Percentiles rank a stretch among this genome's conserved stretches.
Evolutionary conservation across 2,888 invertebrate species (phyloP).

Genomic region (Polia nebulosa): DNA sequence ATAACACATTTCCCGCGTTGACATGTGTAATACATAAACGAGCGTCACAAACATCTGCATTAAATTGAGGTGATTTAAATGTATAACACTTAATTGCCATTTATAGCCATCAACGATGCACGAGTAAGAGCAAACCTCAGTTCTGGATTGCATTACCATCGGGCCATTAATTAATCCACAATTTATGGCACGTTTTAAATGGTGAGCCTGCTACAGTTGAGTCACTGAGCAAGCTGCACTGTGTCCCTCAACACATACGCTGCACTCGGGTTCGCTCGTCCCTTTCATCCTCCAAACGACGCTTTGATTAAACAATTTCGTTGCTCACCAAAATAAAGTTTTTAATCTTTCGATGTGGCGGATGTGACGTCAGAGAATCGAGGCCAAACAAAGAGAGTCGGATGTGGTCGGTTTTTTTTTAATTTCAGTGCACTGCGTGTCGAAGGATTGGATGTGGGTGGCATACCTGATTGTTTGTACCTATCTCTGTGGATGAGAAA

Average conservation of each 20-base stretch:
- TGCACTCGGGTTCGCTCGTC: conserved; percentile 35
- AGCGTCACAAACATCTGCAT: not conserved
- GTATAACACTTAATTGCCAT: conserved; percentile 10
- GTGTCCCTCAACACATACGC: conserved; percentile 34
- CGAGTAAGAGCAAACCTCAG: conserved; percentile 1
- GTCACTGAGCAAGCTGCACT: conserved; percentile 31
- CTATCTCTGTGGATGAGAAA: not conserved
- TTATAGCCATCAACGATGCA: not conserved
- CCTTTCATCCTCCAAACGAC: conserved; percentile 64
- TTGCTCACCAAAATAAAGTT: conserved; percentile 69
- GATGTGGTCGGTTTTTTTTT: conserved; percentile 35
- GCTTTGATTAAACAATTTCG: conserved; percentile 72
- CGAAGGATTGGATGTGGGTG: conserved; percentile 42
- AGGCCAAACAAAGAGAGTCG: conserved; percentile 59
- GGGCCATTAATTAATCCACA: not conserved
- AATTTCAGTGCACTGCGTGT: conserved; percentile 26
- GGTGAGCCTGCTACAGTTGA: conserved; percentile 19
- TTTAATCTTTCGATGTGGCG: conserved; percentile 64
- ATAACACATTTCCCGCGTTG: not conserved
- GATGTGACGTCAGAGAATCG: conserved; percentile 60
- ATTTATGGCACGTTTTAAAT: conserved; percentile 11
- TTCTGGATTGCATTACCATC: conserved; percentile 7
- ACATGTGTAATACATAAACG: not conserved
- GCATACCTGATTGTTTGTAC: conserved; percentile 35
- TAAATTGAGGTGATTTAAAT: conserved; percentile 15